A percentile compares a stretch with the other conserved stretches of the same genome.
Evolutionary conservation across 2,888 invertebrate species (phyloP).

Genomic region (Spatulosminthurus flaviceps): DNA sequence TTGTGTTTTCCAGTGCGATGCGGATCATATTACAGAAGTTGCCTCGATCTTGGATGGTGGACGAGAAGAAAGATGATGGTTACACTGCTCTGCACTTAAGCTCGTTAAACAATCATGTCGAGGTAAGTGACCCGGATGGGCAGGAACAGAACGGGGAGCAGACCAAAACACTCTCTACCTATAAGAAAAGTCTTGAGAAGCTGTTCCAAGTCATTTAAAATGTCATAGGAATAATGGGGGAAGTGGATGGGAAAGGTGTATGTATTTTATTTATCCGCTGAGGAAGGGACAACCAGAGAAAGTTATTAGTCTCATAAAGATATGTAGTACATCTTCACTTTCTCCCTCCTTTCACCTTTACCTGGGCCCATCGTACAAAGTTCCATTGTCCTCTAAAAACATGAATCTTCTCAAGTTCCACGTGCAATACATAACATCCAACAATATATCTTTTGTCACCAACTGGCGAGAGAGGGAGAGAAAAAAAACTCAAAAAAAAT

Average conservation of each 20-base stretch:
- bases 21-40: slow-evolving; percentile 91
- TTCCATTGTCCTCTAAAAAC: too few relatives aligned
- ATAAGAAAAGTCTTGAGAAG: background rate
- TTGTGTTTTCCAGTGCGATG: slow-evolving; percentile 82
- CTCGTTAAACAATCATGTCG: slow-evolving; percentile 62
- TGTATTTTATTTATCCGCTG: slow-evolving; percentile 12
- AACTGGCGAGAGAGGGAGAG: too few relatives aligned
- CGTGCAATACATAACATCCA: too few relatives aligned
- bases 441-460: too few relatives aligned
- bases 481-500: too few relatives aligned
- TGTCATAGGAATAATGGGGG: background rate
- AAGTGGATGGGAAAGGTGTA: background rate
- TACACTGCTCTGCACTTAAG: slow-evolving; percentile 78
- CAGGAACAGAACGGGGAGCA: background rate
- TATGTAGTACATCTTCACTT: background rate
- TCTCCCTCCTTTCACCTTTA: too few relatives aligned
- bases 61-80: slow-evolving; percentile 98
- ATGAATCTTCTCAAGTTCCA: too few relatives aligned
- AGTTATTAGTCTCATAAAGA: background rate
- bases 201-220: slow-evolving; percentile 8
- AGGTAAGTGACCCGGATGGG: slow-evolving; percentile 54
- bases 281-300: background rate
- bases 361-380: too few relatives aligned
- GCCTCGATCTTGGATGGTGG: slow-evolving; percentile 95
- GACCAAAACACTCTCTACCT: too few relatives aligned